A percentile compares a stretch with the other conserved stretches of the same genome.
phyloP scores from a whole-genome alignment of 1,140 invertebrate species.

The Bombus fervidus region DNA sequence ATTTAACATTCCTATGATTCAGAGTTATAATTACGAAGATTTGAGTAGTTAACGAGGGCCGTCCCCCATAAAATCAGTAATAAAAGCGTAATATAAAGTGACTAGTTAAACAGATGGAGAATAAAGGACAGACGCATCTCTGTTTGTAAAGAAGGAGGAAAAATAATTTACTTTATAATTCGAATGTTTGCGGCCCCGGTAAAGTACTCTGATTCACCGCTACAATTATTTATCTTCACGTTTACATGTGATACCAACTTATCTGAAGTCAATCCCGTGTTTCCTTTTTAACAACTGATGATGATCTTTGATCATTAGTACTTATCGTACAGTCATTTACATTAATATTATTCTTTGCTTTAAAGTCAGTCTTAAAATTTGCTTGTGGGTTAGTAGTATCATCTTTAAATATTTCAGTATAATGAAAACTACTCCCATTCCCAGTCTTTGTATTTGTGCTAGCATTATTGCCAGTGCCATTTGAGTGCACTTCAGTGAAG shows the following conservation, averaged over 20 bases:
- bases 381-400: conserved; percentile 70
- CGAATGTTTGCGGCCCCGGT: conserved; percentile 29
- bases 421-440: conserved; percentile 76
- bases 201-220: conserved; percentile 61
- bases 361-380: conserved; percentile 81
- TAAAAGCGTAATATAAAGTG: conserved; percentile 23
- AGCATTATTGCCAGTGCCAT: conserved; percentile 67
- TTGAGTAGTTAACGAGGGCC: conserved; percentile 36
- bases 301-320: conserved; percentile 65
- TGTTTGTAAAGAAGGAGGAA: conserved; percentile 14
- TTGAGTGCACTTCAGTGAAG: conserved; percentile 75
- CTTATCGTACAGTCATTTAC: conserved; percentile 67
- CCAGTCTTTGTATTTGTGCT: conserved; percentile 79
- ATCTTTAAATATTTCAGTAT: conserved; percentile 72
- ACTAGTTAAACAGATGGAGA: conserved; percentile 24
- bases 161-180: conserved; percentile 25
- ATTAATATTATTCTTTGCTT: conserved; percentile 78
- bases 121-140: background rate
- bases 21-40: conserved; percentile 10
- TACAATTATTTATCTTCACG: conserved; percentile 51
- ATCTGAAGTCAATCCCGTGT: conserved; percentile 70
- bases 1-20: conserved; percentile 19
- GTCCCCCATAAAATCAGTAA: conserved; percentile 6
- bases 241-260: conserved; percentile 36
- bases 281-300: conserved; percentile 70